Conservation (phyloP, 2,888 invertebrate species). For the Physocephala rufipes region DNA sequence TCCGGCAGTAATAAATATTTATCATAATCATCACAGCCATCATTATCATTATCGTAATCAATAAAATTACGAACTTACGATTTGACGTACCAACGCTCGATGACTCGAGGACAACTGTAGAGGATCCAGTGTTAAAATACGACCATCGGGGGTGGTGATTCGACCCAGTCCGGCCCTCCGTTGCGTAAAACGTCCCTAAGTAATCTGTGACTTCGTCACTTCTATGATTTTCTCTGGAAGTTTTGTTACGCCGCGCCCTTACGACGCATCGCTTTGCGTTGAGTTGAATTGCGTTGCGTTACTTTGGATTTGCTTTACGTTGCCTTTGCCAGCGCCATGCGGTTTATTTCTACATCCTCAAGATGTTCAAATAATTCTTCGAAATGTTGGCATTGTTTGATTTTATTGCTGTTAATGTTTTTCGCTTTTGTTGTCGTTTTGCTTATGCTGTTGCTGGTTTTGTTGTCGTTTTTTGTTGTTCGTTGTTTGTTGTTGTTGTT, state of each 20-base stretch:
- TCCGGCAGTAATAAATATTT: neutral
- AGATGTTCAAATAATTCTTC: constrained; percentile 24
- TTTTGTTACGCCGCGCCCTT: neutral
- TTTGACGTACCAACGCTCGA: no score
- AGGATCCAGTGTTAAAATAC: neutral
- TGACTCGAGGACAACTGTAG: no score
- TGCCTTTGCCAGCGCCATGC: no score
- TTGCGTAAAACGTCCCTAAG: neutral
- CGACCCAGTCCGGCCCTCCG: neutral
- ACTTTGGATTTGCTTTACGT: neutral
- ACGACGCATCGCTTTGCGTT: neutral
- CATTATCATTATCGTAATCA: neutral
- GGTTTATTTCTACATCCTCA: constrained; percentile 32
- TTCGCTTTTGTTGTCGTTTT: constrained; percentile 18
- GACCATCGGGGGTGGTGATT: neutral
- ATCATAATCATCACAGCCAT: neutral
- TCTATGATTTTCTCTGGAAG: neutral
- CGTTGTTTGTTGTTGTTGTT: constrained; percentile 9
- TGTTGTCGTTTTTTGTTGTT: no score
- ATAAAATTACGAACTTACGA: no score
- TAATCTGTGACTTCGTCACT: neutral
- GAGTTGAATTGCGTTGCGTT: neutral
- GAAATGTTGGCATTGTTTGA: constrained; percentile 25
- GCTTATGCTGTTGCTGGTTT: no score
- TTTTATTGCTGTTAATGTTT: constrained; percentile 8